Base-by-base conservation (phyloP, 2,888 invertebrate genomes). In the Coecobrya sp. region DNA sequence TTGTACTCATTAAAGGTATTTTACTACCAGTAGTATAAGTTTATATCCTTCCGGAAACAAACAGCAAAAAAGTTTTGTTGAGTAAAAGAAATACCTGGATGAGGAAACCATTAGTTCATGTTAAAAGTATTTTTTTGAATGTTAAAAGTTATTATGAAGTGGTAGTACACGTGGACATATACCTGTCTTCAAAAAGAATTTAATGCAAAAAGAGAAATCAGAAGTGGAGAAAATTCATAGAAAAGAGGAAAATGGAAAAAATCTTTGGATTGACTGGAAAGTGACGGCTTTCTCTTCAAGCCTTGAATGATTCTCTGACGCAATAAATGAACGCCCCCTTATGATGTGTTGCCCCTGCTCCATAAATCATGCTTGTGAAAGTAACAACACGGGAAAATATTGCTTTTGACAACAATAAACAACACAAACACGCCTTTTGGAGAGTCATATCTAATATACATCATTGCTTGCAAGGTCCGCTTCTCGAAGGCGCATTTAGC, bases 401-500 rank as follows among this genome's bases (percentile, higher is more conserved):
- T 79, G 13, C 30, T 49, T 52, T 79, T 55, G 79, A 79, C 55
- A 79, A 79, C 10, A 52, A 79, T 52, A 25, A 79, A 79, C 79
- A 55, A 49, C 55, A 1, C 0, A 79, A 79, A 27, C 25, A 49
- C 79, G 79, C 55, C 79, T 79, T 30, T 55, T 36, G 49, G 76
- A 49, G 11, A 52, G 49, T 49, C 45, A 8, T 16, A 11, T 11
- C 76, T 16, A 49, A 49, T n/a, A 45, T 45, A 52, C 25, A 49
- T 76, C 73, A 76, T 25, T 10, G 16, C 27, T 49, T 22, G 36
- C 73, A 42, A 42, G 73, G 42, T 42, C n/a, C 10, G n/a, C 52
- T 16, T 49, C 25, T 19, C 73, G 36, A 65, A 65, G 19, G n/a
- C 11, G 16, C 70, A 70, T 27, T 36, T 36, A 19, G 36, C 36